These are phyloP conservation scores for Lapara coniferarum DNA, from an alignment of 2,888 invertebrate genomes.

Conservation along the genomic window DNA sequence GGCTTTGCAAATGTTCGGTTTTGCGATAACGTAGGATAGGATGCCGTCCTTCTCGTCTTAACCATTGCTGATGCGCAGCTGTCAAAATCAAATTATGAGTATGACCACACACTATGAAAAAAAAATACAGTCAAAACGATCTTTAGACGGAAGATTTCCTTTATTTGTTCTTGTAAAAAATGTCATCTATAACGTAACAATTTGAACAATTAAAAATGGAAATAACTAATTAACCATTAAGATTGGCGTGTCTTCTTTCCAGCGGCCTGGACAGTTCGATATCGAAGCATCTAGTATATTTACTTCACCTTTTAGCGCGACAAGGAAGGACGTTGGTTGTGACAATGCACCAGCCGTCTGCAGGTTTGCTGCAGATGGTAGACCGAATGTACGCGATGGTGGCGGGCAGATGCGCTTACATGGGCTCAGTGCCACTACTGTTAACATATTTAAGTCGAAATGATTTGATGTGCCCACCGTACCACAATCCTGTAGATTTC, in stretches of 20 bases:
- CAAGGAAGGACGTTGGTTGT: conserved; percentile 94
- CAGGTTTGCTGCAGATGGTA: conserved; percentile 92
- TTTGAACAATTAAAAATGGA: too few relatives aligned
- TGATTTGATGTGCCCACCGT: conserved; percentile 91
- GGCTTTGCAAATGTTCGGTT: too few relatives aligned
- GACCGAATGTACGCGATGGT: conserved; percentile 94
- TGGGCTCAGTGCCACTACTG: conserved; percentile 89
- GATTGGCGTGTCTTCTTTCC: conserved; percentile 44
- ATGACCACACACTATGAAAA: too few relatives aligned
- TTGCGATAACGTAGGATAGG: too few relatives aligned
- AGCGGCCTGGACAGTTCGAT: conserved; percentile 83
- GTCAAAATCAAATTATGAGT: too few relatives aligned
- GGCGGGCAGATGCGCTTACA: conserved; percentile 90
- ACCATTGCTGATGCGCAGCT: too few relatives aligned
- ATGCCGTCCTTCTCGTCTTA: too few relatives aligned
- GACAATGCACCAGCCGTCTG: conserved; percentile 96
- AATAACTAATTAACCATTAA: background rate
- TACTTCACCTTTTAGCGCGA: conserved; percentile 91
- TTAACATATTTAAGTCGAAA: conserved; percentile 89
- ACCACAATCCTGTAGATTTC: conserved; percentile 96
- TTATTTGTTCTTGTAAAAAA: too few relatives aligned
- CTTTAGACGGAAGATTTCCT: too few relatives aligned
- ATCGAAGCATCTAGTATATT: conserved; percentile 90
- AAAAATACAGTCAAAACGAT: too few relatives aligned
- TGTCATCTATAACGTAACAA: too few relatives aligned